Evolutionary conservation across 53 echinoderm and acorn worm species (phyloP), one percentile per base, ranked within the genome.

Genomic region (Astropecten irregularis): DNA sequence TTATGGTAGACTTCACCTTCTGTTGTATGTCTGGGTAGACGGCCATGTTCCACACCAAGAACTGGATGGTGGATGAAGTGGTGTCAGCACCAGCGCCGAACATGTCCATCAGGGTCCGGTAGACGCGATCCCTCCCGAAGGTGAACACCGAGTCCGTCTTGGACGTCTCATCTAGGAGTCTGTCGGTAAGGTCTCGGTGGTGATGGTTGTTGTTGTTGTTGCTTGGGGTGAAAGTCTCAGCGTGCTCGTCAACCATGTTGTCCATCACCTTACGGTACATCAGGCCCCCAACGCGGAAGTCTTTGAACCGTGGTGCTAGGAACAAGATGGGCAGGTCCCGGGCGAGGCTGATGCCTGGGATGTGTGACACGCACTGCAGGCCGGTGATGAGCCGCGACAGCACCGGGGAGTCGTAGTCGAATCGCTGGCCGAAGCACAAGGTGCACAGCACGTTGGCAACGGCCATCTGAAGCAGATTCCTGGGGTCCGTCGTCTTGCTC

Each of bases 381-480:
- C 66, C 66, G n/a, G 36, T 34, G 66, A 20, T 66, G 1, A 66
- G 36, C 1, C 36, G 35, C 18, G 3, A 4, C 40, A 66, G 18
- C 16, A 21, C n/a, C 9, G 66, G 35, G 0, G 66, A 66, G 34
- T 39, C 30, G 77, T 77, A 77, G 1, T 21, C 35, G 4, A 39
- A 60, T 4, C 77, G 59, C 1, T 23, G 21, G 29, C 77, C 62
- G 60, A 77, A 77, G 26, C 58, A 39, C 4, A 77, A 39, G 23
- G 60, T 26, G 14, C 77, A 77, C 0, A 77, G 58, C n/a, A 77
- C 40, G 46, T 77, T 77, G 0, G 77, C 59, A 10, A 60, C 60
- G 39, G 77, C 77, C 40, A 59, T 77, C 40, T 77, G 58, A 15
- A 77, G 33, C 14, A 77, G 60, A 15, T 60, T 39, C 22, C 46